Evolutionary conservation across 2,797 vertebrate species (phyloP).

Genomic region (Gephyroberyx darwinii): DNA sequence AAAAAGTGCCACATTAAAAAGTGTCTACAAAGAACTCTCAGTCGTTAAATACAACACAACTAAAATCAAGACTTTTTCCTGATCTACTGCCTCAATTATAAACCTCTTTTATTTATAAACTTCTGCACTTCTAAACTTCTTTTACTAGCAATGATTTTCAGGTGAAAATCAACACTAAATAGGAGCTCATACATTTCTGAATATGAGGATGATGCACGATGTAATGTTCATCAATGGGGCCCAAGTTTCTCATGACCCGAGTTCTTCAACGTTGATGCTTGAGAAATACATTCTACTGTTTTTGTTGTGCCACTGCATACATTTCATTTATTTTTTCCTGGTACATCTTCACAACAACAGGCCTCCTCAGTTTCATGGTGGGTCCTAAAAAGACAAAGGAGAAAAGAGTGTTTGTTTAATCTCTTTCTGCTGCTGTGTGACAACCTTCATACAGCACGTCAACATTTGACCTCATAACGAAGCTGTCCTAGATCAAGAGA

Average conservation of each 20-base stretch:
- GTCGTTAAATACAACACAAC: conserved; percentile 33
- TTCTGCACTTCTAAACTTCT: conserved; percentile 9
- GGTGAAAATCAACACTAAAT: conserved; percentile 14
- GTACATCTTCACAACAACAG: conserved; percentile 82
- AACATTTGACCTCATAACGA: neutral
- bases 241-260: neutral
- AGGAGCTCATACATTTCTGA: neutral
- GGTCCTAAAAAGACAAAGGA: conserved; percentile 73
- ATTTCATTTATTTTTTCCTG: conserved; percentile 79
- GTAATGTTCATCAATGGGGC: conserved; percentile 5
- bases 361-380: conserved; percentile 85
- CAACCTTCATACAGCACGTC: neutral
- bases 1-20: conserved; percentile 21
- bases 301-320: conserved; percentile 62
- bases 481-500: neutral
- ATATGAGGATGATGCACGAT: neutral
- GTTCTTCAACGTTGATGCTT: neutral
- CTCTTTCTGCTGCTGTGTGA: neutral
- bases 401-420: neutral
- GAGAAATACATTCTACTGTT: conserved; percentile 23
- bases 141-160: neutral
- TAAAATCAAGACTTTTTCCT: neutral
- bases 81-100: neutral
- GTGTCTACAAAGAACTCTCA: conserved; percentile 36
- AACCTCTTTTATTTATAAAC: neutral